These are phyloP conservation scores for Archocentrus centrarchus DNA, from an alignment of 2,113 vertebrate species.

Conservation along the genomic window DNA sequence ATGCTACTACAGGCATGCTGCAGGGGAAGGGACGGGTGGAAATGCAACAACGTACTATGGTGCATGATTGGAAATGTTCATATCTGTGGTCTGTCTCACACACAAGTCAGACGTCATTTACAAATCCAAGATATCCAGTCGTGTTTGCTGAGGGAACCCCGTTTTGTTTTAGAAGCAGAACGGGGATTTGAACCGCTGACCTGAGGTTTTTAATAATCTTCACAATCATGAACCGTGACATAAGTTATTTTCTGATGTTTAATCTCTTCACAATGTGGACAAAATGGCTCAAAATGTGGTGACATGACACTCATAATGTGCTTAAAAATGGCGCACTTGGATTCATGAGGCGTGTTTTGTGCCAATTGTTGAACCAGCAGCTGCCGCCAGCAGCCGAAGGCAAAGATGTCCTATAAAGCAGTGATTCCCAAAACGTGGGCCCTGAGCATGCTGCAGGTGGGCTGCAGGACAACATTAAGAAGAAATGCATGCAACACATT, in stretches of 20 bases:
- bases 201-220: too few relatives aligned
- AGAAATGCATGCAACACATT: neutral
- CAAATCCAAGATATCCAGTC: neutral
- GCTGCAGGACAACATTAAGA: too few relatives aligned
- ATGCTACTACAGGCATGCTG: neutral
- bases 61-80: conserved; percentile 1
- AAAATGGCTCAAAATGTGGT: neutral
- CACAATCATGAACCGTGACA: too few relatives aligned
- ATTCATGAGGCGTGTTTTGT: neutral
- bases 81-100: neutral
- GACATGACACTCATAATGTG: neutral
- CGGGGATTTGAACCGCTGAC: too few relatives aligned
- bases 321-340: neutral
- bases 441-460: neutral
- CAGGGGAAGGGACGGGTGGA: neutral
- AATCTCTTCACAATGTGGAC: neutral
- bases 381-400: neutral
- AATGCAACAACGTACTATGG: neutral
- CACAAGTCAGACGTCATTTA: neutral
- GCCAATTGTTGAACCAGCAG: neutral
- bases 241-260: rapidly evolving
- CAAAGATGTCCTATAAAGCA: neutral
- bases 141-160: neutral
- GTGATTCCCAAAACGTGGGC: neutral
- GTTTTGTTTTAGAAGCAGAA: neutral